Conservation (phyloP, 2,888 invertebrate species). For the Mantis religiosa region DNA sequence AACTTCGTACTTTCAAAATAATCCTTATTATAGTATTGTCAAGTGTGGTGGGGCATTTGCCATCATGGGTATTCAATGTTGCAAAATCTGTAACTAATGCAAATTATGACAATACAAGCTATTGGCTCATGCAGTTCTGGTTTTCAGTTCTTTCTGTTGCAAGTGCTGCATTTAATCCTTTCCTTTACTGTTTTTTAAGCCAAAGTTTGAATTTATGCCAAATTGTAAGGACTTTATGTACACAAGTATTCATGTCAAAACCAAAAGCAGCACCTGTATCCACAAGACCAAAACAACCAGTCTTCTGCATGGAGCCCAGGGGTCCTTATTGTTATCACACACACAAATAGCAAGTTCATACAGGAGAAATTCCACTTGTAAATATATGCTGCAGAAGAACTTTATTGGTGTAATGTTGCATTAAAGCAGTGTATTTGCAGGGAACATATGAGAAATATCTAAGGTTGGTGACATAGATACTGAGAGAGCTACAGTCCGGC, state of each 20-base stretch:
- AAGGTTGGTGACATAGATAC: too few species aligned
- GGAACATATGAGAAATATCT: too few species aligned
- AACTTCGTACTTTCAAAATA: constrained; percentile 54
- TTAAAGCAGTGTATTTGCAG: too few species aligned
- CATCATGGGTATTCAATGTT: constrained; percentile 49
- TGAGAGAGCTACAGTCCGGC: too few species aligned
- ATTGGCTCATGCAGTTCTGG: constrained; percentile 22
- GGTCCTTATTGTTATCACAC: neutral
- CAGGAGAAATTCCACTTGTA: neutral
- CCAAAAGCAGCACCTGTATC: neutral
- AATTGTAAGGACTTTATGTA: neutral
- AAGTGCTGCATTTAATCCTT: constrained; percentile 55
- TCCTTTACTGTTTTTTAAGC: constrained; percentile 56
- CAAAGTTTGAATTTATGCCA: constrained; percentile 36
- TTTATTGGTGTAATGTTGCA: too few species aligned
- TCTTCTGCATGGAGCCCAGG: neutral
- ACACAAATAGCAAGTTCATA: neutral
- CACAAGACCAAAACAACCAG: neutral
- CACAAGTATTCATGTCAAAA: neutral
- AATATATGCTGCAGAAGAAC: neutral
- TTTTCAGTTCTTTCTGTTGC: constrained; percentile 51
- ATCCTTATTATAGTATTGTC: constrained; percentile 53
- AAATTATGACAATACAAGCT: constrained; percentile 9
- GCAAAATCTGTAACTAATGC: neutral
- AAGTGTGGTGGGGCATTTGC: constrained; percentile 52